phyloP scores from a whole-genome alignment of 92 coral and sea anemone genomes.

The Plumapathes pennacea region DNA sequence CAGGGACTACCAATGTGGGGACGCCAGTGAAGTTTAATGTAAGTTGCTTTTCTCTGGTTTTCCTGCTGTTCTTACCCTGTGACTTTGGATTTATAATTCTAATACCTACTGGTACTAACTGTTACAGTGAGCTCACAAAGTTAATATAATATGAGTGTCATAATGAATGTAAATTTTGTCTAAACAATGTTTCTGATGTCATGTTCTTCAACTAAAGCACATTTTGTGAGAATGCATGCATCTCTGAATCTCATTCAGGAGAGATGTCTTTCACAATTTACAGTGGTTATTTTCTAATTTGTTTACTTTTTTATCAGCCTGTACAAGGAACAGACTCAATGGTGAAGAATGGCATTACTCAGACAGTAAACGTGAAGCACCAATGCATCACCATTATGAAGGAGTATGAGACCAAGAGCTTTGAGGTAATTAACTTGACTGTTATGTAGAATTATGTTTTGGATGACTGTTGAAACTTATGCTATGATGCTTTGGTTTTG shows the following conservation, averaged over 20 bases:
- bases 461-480: neutral
- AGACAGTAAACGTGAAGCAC: slow-evolving; percentile 78
- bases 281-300: too few relatives aligned
- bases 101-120: neutral
- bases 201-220: too few relatives aligned
- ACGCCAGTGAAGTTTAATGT: slow-evolving; percentile 83
- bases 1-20: slow-evolving; percentile 55
- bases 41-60: too few relatives aligned
- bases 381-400: slow-evolving; percentile 96
- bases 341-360: slow-evolving; percentile 85
- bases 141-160: too few relatives aligned
- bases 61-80: neutral
- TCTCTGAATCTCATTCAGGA: too few relatives aligned
- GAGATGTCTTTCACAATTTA: neutral
- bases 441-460: neutral
- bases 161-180: too few relatives aligned
- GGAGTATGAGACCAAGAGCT: slow-evolving; percentile 81
- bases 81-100: neutral
- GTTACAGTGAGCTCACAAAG: neutral
- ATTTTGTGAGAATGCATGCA: too few relatives aligned
- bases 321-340: slow-evolving; percentile 74
- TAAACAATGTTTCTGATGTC: too few relatives aligned
- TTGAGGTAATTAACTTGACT: slow-evolving; percentile 62
- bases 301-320: slow-evolving; percentile 36
- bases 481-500: too few relatives aligned